Percentiles rank a stretch among this genome's conserved stretches.
Conservation (phyloP, 2,113 vertebrate genomes). For the Prionailurus viverrinus region DNA sequence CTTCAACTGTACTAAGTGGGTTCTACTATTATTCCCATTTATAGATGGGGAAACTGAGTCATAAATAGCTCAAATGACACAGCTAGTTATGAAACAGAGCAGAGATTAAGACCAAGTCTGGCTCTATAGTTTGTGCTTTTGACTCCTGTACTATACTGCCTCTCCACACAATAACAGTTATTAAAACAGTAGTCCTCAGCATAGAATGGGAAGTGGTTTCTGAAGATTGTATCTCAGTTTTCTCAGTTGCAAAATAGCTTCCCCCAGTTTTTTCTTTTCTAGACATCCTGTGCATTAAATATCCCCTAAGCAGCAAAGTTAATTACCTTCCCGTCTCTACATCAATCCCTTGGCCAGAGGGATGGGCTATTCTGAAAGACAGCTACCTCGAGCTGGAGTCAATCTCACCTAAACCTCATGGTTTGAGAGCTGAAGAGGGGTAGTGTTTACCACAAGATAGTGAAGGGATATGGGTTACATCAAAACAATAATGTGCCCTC, state of each 20-base stretch:
- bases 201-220: background rate
- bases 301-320: background rate
- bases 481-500: background rate
- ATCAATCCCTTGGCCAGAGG: background rate
- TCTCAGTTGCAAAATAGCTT: background rate
- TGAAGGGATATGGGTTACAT: background rate
- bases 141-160: background rate
- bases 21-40: background rate
- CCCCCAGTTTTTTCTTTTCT: background rate
- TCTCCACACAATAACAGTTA: background rate
- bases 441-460: background rate
- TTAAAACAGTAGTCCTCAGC: background rate
- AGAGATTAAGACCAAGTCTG: background rate
- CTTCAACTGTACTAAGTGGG: background rate
- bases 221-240: slow-evolving; percentile 46
- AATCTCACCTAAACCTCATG: background rate
- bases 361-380: background rate
- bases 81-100: slow-evolving; percentile 6
- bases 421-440: background rate
- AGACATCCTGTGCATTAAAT: background rate
- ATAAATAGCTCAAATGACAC: background rate
- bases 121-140: background rate
- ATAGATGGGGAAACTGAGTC: background rate
- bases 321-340: background rate
- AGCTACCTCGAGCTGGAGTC: background rate